Evolutionary conservation across 1,140 invertebrate species (phyloP).

Genomic region (Drosophila asahinai): DNA sequence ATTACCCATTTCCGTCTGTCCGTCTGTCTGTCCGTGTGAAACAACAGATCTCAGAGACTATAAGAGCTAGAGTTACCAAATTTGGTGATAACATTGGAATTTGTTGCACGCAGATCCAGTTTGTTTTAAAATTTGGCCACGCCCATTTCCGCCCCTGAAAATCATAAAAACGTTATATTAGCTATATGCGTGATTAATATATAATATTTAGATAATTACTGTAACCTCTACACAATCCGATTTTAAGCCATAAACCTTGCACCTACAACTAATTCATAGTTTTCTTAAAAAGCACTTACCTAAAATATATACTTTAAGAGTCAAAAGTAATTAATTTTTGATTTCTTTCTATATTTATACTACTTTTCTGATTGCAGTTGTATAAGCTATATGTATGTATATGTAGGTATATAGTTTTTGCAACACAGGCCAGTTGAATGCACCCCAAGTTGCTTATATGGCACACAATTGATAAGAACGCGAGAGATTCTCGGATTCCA

Average conservation of each 20-base stretch:
- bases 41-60: no score
- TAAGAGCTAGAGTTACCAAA: no score
- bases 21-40: no score
- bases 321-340: neutral
- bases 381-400: neutral
- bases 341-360: neutral
- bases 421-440: constrained; percentile 66
- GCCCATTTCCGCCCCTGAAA: no score
- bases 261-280: neutral
- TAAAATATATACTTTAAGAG: neutral
- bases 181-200: no score
- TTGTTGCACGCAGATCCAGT: no score
- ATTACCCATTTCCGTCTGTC: no score
- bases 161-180: no score
- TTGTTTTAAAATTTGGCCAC: no score
- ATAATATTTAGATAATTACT: neutral
- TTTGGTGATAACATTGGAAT: no score
- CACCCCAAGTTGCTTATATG: constrained; percentile 49
- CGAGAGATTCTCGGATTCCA: constrained; percentile 41
- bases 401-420: constrained; percentile 36
- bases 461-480: constrained; percentile 57
- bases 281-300: neutral
- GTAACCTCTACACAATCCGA: no score
- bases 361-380: neutral
- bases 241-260: neutral